phyloP scores from a whole-genome alignment of 2,113 vertebrate species.

The Otocyon megalotis region DNA sequence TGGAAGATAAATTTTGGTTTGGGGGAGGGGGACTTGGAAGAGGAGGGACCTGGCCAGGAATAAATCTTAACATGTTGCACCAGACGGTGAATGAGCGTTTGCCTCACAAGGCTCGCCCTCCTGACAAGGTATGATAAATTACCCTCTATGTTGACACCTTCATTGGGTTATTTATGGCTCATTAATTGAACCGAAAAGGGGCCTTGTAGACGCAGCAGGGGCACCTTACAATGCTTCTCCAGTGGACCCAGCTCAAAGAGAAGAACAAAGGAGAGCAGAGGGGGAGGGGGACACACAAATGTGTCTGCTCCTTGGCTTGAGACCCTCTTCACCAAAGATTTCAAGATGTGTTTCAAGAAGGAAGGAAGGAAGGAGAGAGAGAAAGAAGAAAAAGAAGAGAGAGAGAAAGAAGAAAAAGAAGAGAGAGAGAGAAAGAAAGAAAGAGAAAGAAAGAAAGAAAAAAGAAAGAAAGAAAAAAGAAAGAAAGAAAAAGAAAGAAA shows the following conservation, averaged over 20 bases:
- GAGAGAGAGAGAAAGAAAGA: too few species aligned
- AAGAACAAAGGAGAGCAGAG: constrained; percentile 76
- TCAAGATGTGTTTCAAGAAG: background rate
- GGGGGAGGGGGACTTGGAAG: constrained; percentile 52
- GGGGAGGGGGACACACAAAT: background rate
- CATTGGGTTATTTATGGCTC: constrained; percentile 99
- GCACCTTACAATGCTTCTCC: constrained; percentile 82
- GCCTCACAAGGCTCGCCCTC: constrained; percentile 88
- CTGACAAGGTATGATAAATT: constrained; percentile 98
- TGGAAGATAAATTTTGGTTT: constrained; percentile 94
- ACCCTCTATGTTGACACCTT: constrained; percentile 97
- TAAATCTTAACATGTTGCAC: constrained; percentile 91
- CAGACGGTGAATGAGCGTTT: constrained; percentile 90
- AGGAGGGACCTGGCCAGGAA: constrained; percentile 89
- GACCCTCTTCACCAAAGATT: constrained; percentile 48
- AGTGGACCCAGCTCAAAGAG: constrained; percentile 76
- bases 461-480: too few species aligned
- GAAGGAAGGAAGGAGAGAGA: background rate
- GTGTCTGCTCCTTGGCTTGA: constrained; percentile 50
- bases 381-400: fast-evolving
- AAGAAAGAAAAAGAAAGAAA: too few species aligned
- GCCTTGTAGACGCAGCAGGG: constrained; percentile 94
- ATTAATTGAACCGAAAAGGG: constrained; percentile 98
- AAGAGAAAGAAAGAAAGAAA: too few species aligned
- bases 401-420: fast-evolving